Conservation (phyloP, 2,888 invertebrate genomes). For the Lamellibrachia satsuma region DNA sequence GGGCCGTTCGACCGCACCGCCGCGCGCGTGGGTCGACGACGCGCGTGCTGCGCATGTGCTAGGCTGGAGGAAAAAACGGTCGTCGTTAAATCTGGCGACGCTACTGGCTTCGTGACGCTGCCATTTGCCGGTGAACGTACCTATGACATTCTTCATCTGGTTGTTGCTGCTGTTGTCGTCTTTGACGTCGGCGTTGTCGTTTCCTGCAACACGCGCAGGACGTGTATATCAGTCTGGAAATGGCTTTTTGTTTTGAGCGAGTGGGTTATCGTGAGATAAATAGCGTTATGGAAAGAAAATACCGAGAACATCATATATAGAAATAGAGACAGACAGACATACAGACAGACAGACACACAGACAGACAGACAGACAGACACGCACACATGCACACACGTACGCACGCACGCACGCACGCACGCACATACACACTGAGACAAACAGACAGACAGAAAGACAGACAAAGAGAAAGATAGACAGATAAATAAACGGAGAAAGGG, state of each 20-base stretch:
- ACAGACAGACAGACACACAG: too few species aligned
- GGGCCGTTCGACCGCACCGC: neutral
- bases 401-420: too few species aligned
- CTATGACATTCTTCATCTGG: slow-evolving; percentile 6
- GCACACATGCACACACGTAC: too few species aligned
- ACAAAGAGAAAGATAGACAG: too few species aligned
- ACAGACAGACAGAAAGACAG: too few species aligned
- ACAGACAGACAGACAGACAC: too few species aligned
- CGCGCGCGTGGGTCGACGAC: neutral
- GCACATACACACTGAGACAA: too few species aligned
- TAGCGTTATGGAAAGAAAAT: too few species aligned
- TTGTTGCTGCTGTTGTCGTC: neutral
- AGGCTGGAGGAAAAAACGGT: neutral
- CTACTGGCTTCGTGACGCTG: neutral
- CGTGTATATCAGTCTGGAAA: neutral
- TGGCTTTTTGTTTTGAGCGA: neutral
- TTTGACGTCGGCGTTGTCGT: neutral
- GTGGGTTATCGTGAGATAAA: too few species aligned
- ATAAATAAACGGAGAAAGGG: too few species aligned
- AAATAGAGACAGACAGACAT: too few species aligned
- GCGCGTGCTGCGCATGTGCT: neutral
- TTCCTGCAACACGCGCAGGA: neutral
- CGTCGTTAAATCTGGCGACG: neutral
- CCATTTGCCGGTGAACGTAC: neutral
- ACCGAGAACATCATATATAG: too few species aligned